phyloP scores from a whole-genome alignment of 2,888 invertebrate species.

The Caenorhabditis panamensis region DNA sequence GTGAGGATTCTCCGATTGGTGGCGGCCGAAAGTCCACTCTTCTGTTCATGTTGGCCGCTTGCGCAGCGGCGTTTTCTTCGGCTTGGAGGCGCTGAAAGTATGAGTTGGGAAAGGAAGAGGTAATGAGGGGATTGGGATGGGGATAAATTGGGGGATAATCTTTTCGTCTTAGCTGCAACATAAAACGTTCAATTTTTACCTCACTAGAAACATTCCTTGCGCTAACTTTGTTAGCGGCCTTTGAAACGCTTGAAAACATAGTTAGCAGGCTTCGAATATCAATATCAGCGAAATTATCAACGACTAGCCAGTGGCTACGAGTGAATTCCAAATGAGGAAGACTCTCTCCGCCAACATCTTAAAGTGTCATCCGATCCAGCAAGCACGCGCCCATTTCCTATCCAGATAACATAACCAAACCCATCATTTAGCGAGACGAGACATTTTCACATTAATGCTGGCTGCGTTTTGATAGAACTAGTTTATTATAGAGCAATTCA shows the following conservation, averaged over 20 bases:
- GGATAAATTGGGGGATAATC: constrained; percentile 8
- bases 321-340: constrained; percentile 40
- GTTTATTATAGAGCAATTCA: constrained; percentile 13
- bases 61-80: constrained; percentile 57
- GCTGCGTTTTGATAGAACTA: background rate
- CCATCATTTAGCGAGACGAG: constrained; percentile 18
- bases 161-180: background rate
- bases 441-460: constrained; percentile 29
- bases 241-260: constrained; percentile 49
- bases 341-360: background rate
- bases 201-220: background rate
- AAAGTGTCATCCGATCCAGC: constrained; percentile 48
- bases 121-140: background rate
- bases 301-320: constrained; percentile 9
- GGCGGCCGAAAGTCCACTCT: constrained; percentile 57
- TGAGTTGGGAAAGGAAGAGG: too few relatives aligned
- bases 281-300: constrained; percentile 16
- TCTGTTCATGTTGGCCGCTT: constrained; percentile 50
- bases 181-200: background rate
- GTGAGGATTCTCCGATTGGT: constrained; percentile 39
- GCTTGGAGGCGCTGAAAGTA: constrained; percentile 59
- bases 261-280: background rate
- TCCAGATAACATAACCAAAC: constrained; percentile 6
- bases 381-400: constrained; percentile 11
- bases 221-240: constrained; percentile 18